phyloP scores from a whole-genome alignment of 2,113 vertebrate genomes.

The Gavia stellata region DNA sequence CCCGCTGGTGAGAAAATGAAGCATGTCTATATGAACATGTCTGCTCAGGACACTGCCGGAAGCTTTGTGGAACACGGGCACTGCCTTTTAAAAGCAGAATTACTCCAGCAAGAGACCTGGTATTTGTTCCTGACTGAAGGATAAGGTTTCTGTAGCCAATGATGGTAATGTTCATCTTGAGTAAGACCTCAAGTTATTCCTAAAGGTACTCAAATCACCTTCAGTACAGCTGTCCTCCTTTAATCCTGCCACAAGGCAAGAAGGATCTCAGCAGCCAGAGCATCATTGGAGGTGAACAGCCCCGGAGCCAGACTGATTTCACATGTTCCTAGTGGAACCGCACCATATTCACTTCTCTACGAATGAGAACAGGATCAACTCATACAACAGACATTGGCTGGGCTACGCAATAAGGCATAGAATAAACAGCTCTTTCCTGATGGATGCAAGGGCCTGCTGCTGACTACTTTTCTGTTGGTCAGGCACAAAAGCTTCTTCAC shows the following conservation, averaged over 20 bases:
- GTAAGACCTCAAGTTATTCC: background rate
- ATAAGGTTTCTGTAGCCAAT: background rate
- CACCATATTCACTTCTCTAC: background rate
- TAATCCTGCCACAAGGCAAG: background rate
- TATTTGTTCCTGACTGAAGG: background rate
- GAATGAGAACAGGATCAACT: background rate
- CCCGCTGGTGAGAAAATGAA: background rate
- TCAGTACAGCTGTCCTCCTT: background rate
- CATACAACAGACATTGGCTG: background rate
- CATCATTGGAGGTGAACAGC: background rate
- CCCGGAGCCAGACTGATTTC: background rate
- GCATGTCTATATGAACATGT: accelerated
- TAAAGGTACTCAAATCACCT: background rate
- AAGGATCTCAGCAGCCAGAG: background rate
- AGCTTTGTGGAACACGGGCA: background rate
- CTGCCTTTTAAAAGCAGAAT: background rate
- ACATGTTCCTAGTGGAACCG: background rate
- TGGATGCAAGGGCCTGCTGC: background rate
- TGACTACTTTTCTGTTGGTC: background rate
- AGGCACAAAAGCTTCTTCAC: background rate
- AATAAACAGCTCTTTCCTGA: background rate
- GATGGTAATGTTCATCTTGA: background rate
- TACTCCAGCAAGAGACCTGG: background rate
- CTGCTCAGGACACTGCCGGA: background rate
- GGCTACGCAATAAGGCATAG: background rate